Conservation (phyloP, 1,140 invertebrate genomes). For the Lithobius niger region DNA sequence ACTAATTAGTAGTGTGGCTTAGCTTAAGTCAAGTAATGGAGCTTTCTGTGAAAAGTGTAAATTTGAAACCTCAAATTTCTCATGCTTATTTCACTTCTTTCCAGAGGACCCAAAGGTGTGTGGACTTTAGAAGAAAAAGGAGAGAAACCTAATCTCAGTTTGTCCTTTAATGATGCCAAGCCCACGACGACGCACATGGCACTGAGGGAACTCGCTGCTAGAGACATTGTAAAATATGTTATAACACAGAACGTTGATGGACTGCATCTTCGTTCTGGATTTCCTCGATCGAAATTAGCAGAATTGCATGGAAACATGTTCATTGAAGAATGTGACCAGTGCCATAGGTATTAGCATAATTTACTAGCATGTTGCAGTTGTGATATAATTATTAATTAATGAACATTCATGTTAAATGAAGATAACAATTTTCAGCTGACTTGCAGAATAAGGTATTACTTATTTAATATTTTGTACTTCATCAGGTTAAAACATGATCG, state of each 20-base stretch:
- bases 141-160: slow-evolving; percentile 63
- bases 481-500: too few relatives aligned
- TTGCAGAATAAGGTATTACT: too few relatives aligned
- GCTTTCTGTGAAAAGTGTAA: too few relatives aligned
- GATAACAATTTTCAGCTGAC: too few relatives aligned
- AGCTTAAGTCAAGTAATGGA: too few relatives aligned
- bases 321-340: slow-evolving; percentile 81
- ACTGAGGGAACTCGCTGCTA: slow-evolving; percentile 60
- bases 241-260: slow-evolving; percentile 98
- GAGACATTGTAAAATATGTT: slow-evolving; percentile 65
- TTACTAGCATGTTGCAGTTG: too few relatives aligned
- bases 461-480: too few relatives aligned
- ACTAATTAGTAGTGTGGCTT: too few relatives aligned
- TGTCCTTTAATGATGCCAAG: slow-evolving; percentile 79
- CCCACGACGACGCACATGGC: slow-evolving; percentile 94
- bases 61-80: too few relatives aligned
- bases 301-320: slow-evolving; percentile 99
- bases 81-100: slow-evolving; percentile 23
- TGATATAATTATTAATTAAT: too few relatives aligned
- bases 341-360: slow-evolving; percentile 50
- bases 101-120: slow-evolving; percentile 85
- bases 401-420: too few relatives aligned
- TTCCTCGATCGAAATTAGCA: slow-evolving; percentile 61
- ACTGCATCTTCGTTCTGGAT: slow-evolving; percentile 78
- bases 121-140: slow-evolving; percentile 95